Evolutionary conservation across 64 coral and sea anemone genomes (phyloP).

Genomic region (Stichodactyla mertensii): DNA sequence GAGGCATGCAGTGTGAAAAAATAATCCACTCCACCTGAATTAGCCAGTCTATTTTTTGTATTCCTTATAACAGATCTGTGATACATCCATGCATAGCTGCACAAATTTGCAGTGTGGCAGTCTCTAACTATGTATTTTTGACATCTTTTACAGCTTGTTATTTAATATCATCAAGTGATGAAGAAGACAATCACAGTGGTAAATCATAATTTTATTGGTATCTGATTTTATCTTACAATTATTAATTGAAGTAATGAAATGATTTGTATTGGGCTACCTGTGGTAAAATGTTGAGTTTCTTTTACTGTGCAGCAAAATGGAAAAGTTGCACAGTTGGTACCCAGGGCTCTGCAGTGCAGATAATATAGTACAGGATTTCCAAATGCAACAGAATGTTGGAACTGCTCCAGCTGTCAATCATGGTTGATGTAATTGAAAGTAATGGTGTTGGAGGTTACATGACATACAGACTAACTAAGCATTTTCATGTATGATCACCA

Average conservation of each 20-base stretch:
- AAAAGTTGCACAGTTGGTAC: no score
- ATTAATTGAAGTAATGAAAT: not conserved
- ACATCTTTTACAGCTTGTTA: not conserved
- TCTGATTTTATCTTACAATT: no score
- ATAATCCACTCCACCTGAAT: not conserved
- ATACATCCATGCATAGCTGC: not conserved
- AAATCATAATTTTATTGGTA: not conserved
- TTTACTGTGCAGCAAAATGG: no score
- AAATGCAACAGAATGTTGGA: no score
- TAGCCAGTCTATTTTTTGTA: not conserved
- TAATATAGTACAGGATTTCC: no score
- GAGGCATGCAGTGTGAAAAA: no score
- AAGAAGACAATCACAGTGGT: not conserved
- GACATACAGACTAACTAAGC: no score
- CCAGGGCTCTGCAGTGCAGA: no score
- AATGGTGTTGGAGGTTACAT: no score
- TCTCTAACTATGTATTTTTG: not conserved
- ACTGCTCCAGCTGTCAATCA: no score
- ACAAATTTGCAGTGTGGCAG: not conserved
- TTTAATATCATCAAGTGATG: constrained; percentile 23
- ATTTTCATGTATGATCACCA: no score
- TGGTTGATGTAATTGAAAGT: no score
- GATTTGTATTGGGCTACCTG: not conserved
- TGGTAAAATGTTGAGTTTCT: not conserved
- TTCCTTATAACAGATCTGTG: not conserved